These are phyloP conservation scores for Saimiri boliviensis DNA, from an alignment of 2,113 vertebrate genomes.

Conservation along the genomic window DNA sequence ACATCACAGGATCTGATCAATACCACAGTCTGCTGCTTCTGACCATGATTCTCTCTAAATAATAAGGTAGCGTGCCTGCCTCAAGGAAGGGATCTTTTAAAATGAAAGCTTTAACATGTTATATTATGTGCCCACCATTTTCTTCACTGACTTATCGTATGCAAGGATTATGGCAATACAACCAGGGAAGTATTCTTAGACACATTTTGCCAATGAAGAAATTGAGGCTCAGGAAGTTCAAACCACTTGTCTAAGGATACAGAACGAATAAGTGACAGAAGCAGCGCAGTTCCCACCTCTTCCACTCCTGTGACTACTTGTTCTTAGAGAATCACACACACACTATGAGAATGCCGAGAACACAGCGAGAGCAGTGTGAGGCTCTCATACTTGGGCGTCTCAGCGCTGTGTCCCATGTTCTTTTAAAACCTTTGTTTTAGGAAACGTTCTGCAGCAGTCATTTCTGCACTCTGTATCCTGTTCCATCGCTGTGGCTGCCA, in stretches of 20 bases:
- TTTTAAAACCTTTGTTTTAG: background rate
- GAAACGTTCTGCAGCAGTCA: background rate
- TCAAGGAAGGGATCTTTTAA: background rate
- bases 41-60: background rate
- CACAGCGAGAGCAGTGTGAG: background rate
- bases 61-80: background rate
- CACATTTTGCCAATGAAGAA: background rate
- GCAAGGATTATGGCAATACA: background rate
- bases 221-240: background rate
- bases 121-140: background rate
- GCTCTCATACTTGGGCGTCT: background rate
- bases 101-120: background rate
- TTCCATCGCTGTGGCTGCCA: background rate
- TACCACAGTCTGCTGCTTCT: background rate
- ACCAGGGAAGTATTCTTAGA: background rate
- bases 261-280: background rate
- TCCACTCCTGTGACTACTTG: background rate
- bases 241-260: background rate
- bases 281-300: background rate
- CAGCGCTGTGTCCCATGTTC: background rate
- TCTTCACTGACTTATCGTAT: background rate
- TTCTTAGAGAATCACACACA: background rate
- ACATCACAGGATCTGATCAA: background rate
- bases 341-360: fast-evolving
- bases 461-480: background rate